Evolutionary conservation across 2,113 vertebrate species (phyloP).

Genomic region (Oenanthe melanoleuca): DNA sequence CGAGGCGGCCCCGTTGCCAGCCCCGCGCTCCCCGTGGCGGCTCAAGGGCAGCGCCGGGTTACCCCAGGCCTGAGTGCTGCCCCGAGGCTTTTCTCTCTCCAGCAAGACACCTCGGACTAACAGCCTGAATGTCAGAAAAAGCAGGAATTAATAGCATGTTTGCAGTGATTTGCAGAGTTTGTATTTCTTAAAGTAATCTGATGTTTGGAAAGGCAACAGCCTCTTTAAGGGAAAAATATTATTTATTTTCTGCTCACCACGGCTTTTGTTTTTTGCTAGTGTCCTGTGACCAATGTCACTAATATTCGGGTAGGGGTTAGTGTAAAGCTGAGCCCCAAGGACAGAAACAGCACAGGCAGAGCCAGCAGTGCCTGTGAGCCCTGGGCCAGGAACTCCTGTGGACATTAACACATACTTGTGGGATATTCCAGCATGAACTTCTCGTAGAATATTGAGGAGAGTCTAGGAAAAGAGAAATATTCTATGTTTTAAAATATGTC

Average conservation of each 20-base stretch:
- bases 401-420: neutral
- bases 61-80: accelerated
- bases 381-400: neutral
- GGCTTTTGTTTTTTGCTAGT: neutral
- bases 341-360: neutral
- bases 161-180: neutral
- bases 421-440: neutral
- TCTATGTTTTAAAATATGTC: neutral
- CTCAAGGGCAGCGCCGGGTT: neutral
- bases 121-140: neutral
- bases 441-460: neutral
- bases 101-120: neutral
- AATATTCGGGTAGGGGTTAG: neutral
- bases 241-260: neutral
- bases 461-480: neutral
- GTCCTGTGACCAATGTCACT: neutral
- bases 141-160: neutral
- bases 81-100: neutral
- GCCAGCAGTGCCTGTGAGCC: neutral
- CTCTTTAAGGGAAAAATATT: neutral
- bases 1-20: neutral
- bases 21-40: neutral
- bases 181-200: neutral
- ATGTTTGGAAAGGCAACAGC: neutral
- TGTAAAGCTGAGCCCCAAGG: neutral